Evolutionary conservation across 2,797 vertebrate species (phyloP).

Genomic region (Chiloscyllium punctatum): DNA sequence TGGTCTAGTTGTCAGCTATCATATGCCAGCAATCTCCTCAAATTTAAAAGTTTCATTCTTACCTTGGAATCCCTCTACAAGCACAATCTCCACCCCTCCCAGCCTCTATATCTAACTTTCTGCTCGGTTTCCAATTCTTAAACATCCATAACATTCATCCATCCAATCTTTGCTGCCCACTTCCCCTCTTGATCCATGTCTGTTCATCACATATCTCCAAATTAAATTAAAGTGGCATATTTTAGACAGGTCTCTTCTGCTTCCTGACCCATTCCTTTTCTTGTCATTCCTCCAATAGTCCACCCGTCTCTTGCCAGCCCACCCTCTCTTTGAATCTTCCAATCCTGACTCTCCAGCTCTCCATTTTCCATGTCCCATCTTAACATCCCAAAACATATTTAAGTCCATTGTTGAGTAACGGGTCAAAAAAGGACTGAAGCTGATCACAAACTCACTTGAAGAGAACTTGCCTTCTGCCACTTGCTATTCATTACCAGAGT

Average conservation of each 20-base stretch:
- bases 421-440: too few species aligned
- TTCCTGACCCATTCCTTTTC: background rate
- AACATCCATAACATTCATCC: background rate
- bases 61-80: background rate
- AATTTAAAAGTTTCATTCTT: background rate
- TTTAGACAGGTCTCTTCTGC: background rate
- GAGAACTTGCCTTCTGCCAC: too few species aligned
- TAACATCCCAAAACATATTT: too few species aligned
- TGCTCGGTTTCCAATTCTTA: background rate
- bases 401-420: too few species aligned
- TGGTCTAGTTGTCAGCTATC: background rate
- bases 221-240: background rate
- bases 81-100: background rate
- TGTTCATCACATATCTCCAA: background rate
- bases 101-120: background rate
- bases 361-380: too few species aligned
- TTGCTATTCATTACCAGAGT: too few species aligned
- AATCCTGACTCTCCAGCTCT: too few species aligned
- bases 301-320: too few species aligned
- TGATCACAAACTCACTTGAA: too few species aligned
- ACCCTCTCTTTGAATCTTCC: too few species aligned
- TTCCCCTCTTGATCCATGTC: background rate
- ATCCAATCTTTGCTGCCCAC: background rate
- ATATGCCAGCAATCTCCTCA: background rate
- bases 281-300: background rate